Base-by-base conservation (phyloP, 2,888 invertebrate species). In the Agrotis exclamationis region DNA sequence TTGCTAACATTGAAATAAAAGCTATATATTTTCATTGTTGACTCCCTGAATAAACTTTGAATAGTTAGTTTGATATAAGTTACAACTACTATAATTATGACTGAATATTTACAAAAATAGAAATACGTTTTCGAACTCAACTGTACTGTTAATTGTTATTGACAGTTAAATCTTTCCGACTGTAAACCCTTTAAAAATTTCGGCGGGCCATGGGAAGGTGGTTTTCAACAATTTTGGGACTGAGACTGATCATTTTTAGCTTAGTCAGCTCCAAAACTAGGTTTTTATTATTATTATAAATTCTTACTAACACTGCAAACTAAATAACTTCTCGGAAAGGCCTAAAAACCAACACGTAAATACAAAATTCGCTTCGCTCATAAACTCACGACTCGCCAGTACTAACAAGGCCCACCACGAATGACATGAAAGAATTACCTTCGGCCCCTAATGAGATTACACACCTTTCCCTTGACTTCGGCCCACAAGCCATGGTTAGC, bases 401-500 rank as follows among this genome's bases (percentile, higher is more conserved):
- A 51, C 70, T 84, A 87, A 89, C 87, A 88, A 90, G 89, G 88
- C 86, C 88, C 82, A 80, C 60, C 70, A 67, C 73, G 81, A 86
- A 86, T 91, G 72, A 65, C 65, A 58, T 74, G 90, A 91, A 91
- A 91, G 91, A 90, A 90, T 92, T 90, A 91, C 86, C 88, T 88
- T 82, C 86, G 54, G 65, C 58, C 81, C 75, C 80, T 92, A 92
- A 92, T 87, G 86, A 89, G 91, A 92, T 92, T 91, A 91, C 74
- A 84, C 83, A 86, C 85, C 87, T 88, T 86, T 89, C 88, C 80
- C 78, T 80, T 83, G 82, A 77, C 79, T 83, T 82, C 63, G 73
- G 72, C 73, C 75, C 74, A 76, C 80, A 74, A 72, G 69, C 69
- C 24, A 73, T 76, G 60, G 84, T 85, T 82, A 80, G 74, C 80